These are phyloP conservation scores for Thereuonema tuberculata DNA, from an alignment of 1,140 invertebrate genomes.

Conservation along the genomic window DNA sequence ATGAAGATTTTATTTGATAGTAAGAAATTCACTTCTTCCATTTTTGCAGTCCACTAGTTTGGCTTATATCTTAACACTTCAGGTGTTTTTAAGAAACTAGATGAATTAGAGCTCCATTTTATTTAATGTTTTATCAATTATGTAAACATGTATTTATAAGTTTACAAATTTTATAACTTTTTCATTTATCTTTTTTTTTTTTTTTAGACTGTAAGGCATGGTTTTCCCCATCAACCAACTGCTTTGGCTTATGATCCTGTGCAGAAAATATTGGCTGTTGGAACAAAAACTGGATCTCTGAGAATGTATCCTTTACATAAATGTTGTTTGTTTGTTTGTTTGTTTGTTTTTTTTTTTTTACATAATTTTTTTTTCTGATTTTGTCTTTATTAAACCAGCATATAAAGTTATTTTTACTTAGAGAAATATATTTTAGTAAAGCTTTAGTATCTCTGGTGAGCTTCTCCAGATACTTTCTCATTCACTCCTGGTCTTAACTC, in stretches of 20 bases:
- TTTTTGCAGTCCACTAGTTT: too few relatives aligned
- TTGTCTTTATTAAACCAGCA: slow-evolving; percentile 15
- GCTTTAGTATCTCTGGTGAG: too few relatives aligned
- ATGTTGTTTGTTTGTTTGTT: background rate
- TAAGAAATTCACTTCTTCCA: too few relatives aligned
- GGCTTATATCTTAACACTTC: too few relatives aligned
- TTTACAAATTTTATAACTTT: background rate
- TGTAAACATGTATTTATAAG: too few relatives aligned
- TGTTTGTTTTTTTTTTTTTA: slow-evolving; percentile 9
- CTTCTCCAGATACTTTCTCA: too few relatives aligned
- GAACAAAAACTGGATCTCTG: slow-evolving; percentile 86
- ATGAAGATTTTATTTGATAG: too few relatives aligned
- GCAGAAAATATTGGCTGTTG: slow-evolving; percentile 90
- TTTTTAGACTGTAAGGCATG: slow-evolving; percentile 91
- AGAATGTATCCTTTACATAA: slow-evolving; percentile 80
- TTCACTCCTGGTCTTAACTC: too few relatives aligned
- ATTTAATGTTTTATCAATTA: too few relatives aligned
- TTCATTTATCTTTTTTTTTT: slow-evolving; percentile 29
- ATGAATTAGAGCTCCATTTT: too few relatives aligned
- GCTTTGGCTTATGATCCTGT: slow-evolving; percentile 95
- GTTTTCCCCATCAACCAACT: slow-evolving; percentile 94
- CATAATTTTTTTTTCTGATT: slow-evolving; percentile 22
- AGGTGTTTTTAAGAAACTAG: too few relatives aligned
- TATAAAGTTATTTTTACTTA: background rate
- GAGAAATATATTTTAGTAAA: too few relatives aligned